Base-by-base conservation (phyloP, 2,797 vertebrate species). In the Alosa sapidissima region DNA sequence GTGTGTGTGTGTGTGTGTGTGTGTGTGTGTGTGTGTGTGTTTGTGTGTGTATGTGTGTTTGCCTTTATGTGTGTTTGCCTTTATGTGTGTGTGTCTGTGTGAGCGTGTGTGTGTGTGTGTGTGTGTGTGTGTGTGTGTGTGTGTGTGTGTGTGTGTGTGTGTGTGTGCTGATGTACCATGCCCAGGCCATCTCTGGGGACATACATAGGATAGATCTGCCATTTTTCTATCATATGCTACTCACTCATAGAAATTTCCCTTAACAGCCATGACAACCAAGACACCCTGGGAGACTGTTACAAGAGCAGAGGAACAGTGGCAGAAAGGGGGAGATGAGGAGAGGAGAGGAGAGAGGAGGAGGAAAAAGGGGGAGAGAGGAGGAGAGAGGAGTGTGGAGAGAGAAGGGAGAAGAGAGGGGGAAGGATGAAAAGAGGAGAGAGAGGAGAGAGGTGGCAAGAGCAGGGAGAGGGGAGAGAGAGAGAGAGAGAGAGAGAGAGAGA, bases 61-160 rank as follows among this genome's bases (percentile, higher is more conserved):
- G 16, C n/a, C n/a, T n/a, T n/a, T n/a, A n/a, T n/a, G n/a, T n/a
- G n/a, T n/a, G n/a, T n/a, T n/a, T n/a, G n/a, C n/a, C n/a, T 3
- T n/a, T 41, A 41, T 41, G 41, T 11, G 8, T 51, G 8, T 51
- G 49, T 51, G 49, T 11, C 5, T 51, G 1, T 51, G 8, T 51
- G 8, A 51, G 49, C 51, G 49, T 0, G 49, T 51, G 6, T 51
- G 49, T 51, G 49, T 51, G 49, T 51, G 13, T 16, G 49, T 24
- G 58, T 60, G 58, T 60, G 58, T 60, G 58, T 60, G 58, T 65
- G 58, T 68, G 62, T 36, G 28, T 36, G 62, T 68, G 62, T 68
- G 62, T 14, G 28, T 36, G 62, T 36, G 62, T 68, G 62, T 68
- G 10, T 68, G 28, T 68, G 62, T 68, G 62, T 68, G 28, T 28